These are phyloP conservation scores for Oegoconia quadripuncta DNA, from an alignment of 2,888 invertebrate species.

Conservation along the genomic window DNA sequence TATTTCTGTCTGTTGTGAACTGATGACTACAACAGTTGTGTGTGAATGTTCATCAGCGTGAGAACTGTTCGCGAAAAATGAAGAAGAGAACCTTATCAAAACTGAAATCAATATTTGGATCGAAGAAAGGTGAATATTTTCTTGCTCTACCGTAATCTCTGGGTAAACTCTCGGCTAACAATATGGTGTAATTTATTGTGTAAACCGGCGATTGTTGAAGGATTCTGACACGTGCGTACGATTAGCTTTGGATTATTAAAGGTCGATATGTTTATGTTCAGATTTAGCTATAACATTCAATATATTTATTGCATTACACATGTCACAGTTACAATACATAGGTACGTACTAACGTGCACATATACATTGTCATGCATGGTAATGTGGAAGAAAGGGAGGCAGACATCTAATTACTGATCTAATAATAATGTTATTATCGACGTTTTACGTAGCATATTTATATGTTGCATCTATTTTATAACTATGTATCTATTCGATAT, in stretches of 20 bases:
- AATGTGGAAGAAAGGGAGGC: too few species aligned
- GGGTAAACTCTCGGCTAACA: background rate
- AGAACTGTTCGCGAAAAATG: conserved; percentile 43
- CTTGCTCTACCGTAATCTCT: conserved; percentile 3
- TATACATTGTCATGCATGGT: too few species aligned
- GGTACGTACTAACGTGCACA: too few species aligned
- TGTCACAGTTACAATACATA: too few species aligned
- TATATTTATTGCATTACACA: too few species aligned
- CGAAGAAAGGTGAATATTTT: conserved; percentile 59
- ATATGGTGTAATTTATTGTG: conserved; percentile 5
- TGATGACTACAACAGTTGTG: conserved; percentile 54
- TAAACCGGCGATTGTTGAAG: conserved; percentile 17
- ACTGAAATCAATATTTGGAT: conserved; percentile 67
- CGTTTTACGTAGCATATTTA: too few species aligned
- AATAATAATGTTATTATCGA: too few species aligned
- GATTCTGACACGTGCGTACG: conserved; percentile 24
- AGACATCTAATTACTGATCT: too few species aligned
- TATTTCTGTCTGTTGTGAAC: conserved; percentile 70
- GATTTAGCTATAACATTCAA: too few species aligned
- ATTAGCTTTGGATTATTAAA: conserved; percentile 10
- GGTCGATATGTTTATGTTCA: background rate
- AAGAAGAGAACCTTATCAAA: conserved; percentile 73
- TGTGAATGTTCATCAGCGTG: conserved; percentile 35
- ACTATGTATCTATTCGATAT: too few species aligned
- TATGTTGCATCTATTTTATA: too few species aligned